A percentile compares a stretch with the other conserved stretches of the same genome.
phyloP scores from a whole-genome alignment of 2,888 invertebrate species.

The Pherbina coryleti region DNA sequence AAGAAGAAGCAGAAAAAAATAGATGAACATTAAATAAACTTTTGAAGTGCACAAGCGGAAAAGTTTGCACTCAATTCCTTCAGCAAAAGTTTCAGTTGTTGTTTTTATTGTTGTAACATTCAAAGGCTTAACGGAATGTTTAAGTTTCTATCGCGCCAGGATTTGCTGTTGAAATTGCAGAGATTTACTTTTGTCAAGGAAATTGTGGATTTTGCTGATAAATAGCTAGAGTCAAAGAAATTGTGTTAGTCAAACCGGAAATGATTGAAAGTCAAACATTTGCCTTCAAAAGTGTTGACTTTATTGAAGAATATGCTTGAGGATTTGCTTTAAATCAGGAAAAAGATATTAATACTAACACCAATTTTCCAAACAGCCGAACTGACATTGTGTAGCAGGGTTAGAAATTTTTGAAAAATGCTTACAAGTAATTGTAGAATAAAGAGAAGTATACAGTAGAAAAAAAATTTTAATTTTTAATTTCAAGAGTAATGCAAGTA shows the following conservation, averaged over 20 bases:
- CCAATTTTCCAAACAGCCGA: no score
- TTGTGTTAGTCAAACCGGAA: background rate
- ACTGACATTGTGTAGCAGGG: no score
- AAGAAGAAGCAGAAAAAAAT: background rate
- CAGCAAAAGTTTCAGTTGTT: background rate
- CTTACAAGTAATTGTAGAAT: no score
- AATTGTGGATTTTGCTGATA: background rate
- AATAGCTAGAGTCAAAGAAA: background rate
- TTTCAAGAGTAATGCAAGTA: no score
- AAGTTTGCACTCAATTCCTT: constrained; percentile 22
- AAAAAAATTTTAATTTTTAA: no score
- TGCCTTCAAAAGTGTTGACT: background rate
- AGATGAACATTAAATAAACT: background rate
- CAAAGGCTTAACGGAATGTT: background rate
- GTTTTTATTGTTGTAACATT: no score
- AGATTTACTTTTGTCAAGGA: background rate
- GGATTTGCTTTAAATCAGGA: no score
- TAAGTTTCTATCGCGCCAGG: background rate
- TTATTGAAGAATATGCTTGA: no score
- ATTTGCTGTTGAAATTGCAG: background rate
- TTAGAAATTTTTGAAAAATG: no score
- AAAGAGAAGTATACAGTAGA: no score
- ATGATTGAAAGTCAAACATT: background rate
- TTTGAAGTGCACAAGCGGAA: constrained; percentile 7
- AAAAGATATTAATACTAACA: no score